Evolutionary conservation across 2,797 vertebrate species (phyloP).

Genomic region (Lepus oiostolus): DNA sequence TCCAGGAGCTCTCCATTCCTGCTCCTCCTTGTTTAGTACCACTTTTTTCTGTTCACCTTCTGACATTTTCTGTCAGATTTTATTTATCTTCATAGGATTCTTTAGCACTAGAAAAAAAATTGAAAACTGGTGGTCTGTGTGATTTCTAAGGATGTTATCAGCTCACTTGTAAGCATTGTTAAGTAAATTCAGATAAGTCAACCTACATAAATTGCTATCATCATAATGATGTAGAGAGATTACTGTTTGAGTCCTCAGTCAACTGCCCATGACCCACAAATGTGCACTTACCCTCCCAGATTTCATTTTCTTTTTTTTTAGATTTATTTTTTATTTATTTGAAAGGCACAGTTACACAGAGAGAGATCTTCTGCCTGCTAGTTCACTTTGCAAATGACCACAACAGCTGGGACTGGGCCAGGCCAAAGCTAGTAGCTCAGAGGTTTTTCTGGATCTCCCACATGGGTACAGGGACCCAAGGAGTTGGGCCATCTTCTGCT

Average conservation of each 20-base stretch:
- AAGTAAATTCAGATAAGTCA: background rate
- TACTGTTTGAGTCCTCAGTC: background rate
- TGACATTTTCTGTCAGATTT: constrained; percentile 32
- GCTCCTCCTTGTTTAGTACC: background rate
- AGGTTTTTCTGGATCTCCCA: too few relatives aligned
- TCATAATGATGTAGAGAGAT: background rate
- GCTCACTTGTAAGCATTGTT: constrained; percentile 7
- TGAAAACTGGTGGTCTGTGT: background rate
- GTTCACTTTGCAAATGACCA: too few relatives aligned
- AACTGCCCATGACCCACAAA: background rate
- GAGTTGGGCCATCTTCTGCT: too few relatives aligned
- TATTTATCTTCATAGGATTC: background rate
- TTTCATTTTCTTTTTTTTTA: background rate
- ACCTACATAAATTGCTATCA: background rate
- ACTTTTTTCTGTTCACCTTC: background rate
- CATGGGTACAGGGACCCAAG: too few relatives aligned
- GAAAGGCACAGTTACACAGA: too few relatives aligned
- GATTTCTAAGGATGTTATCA: background rate
- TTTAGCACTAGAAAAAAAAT: background rate
- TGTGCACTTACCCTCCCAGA: background rate
- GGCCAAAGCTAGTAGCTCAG: too few relatives aligned
- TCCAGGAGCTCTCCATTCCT: background rate
- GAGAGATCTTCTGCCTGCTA: too few relatives aligned
- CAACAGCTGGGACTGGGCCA: too few relatives aligned
- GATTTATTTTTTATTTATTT: too few relatives aligned